phyloP scores from a whole-genome alignment of 2,888 invertebrate genomes.

The Metellina segmentata region DNA sequence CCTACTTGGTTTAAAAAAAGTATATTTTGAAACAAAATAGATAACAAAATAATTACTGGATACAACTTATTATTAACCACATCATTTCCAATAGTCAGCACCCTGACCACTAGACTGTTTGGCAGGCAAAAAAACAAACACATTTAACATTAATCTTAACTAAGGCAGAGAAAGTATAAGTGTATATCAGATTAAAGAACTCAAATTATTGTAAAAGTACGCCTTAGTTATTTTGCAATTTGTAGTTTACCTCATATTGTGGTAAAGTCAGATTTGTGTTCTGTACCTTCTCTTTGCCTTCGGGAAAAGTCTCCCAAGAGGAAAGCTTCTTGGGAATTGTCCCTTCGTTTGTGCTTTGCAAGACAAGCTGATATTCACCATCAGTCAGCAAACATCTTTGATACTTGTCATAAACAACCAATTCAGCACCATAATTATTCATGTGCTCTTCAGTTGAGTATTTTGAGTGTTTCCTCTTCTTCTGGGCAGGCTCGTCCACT shows the following conservation, averaged over 20 bases:
- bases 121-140: too few species aligned
- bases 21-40: too few species aligned
- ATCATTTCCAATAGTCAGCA: too few species aligned
- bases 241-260: conserved; percentile 57
- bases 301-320: conserved; percentile 86
- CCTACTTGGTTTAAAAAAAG: too few species aligned
- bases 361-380: conserved; percentile 93
- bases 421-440: conserved; percentile 83
- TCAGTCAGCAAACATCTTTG: conserved; percentile 92
- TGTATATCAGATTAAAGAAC: too few species aligned
- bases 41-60: too few species aligned
- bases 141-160: too few species aligned
- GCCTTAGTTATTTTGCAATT: not conserved
- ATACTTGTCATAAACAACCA: conserved; percentile 94
- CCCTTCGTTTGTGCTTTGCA: conserved; percentile 85
- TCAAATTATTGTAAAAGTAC: too few species aligned
- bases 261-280: conserved; percentile 59
- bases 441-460: conserved; percentile 74
- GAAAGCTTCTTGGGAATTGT: conserved; percentile 87
- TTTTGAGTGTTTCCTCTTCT: conserved; percentile 76
- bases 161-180: too few species aligned
- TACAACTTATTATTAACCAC: too few species aligned
- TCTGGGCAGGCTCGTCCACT: conserved; percentile 79
- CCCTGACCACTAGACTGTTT: too few species aligned
- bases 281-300: conserved; percentile 83